These are phyloP conservation scores for Deilephila porcellus DNA, from an alignment of 2,888 invertebrate genomes.

Conservation along the genomic window DNA sequence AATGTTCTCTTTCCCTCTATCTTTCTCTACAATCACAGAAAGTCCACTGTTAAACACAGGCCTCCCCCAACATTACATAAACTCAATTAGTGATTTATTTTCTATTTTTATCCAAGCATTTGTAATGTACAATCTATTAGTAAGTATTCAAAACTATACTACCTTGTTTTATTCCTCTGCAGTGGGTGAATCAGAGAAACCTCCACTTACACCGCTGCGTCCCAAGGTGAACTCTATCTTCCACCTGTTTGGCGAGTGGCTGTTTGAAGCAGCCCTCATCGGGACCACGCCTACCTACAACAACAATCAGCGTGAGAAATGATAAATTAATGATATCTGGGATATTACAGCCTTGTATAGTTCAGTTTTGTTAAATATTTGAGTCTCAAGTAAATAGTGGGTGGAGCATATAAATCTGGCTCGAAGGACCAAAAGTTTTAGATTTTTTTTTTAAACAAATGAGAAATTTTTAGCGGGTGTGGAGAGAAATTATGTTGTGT, in stretches of 20 bases:
- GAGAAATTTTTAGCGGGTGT: no score
- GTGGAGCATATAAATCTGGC: not conserved
- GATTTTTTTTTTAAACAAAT: not conserved
- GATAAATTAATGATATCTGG: not conserved
- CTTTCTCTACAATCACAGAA: no score
- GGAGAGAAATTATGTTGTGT: no score
- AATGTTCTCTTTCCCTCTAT: no score
- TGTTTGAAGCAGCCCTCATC: conserved; percentile 97
- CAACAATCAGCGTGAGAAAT: conserved; percentile 64
- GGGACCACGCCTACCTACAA: conserved; percentile 84
- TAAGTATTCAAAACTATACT: not conserved
- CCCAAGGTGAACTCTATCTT: conserved; percentile 98
- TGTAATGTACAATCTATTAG: no score
- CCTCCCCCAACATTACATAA: no score
- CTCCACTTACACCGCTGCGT: conserved; percentile 89
- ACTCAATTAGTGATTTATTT: no score
- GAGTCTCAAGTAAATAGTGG: no score
- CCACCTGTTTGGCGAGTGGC: conserved; percentile 98
- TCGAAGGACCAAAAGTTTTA: not conserved
- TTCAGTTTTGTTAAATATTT: not conserved
- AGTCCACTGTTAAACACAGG: no score
- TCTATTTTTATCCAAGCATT: no score
- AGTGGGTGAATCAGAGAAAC: conserved; percentile 87
- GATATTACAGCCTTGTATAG: not conserved
- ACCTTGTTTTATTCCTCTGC: conserved; percentile 44